phyloP scores from a whole-genome alignment of 1,140 invertebrate species.

The Thalassaphorura encarpata region DNA sequence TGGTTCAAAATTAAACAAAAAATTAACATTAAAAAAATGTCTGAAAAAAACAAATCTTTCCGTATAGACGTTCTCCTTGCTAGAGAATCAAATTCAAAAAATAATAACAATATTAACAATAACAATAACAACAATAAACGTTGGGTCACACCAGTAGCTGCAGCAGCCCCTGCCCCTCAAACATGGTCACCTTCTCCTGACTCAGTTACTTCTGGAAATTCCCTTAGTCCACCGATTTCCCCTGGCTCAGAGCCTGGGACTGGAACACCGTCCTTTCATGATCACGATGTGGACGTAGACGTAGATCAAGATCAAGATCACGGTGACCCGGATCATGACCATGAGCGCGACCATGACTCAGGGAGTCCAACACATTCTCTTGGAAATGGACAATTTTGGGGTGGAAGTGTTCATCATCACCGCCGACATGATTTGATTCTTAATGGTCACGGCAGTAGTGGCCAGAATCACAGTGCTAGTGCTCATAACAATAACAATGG shows the following conservation, averaged over 20 bases:
- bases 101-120: neutral
- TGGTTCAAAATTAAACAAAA: too few species aligned
- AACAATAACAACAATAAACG: constrained; percentile 13
- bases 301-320: neutral
- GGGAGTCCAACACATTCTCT: neutral
- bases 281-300: neutral
- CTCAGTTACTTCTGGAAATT: constrained; percentile 34
- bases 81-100: constrained; percentile 12
- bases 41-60: constrained; percentile 29
- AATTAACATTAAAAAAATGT: too few species aligned
- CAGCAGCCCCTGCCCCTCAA: too few species aligned
- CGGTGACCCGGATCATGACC: neutral
- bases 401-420: too few species aligned
- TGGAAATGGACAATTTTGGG: too few species aligned
- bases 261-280: too few species aligned
- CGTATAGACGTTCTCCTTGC: constrained; percentile 31
- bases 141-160: too few species aligned
- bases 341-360: neutral
- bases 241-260: constrained; percentile 39
- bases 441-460: too few species aligned
- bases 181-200: constrained; percentile 20
- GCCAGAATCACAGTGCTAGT: too few species aligned
- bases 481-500: too few species aligned
- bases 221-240: constrained; percentile 39
- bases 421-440: too few species aligned